Percentiles rank a stretch among this genome's conserved stretches.
Evolutionary conservation across 2,888 invertebrate genomes (phyloP).

Genomic region (Melikaiella ostensackeni): DNA sequence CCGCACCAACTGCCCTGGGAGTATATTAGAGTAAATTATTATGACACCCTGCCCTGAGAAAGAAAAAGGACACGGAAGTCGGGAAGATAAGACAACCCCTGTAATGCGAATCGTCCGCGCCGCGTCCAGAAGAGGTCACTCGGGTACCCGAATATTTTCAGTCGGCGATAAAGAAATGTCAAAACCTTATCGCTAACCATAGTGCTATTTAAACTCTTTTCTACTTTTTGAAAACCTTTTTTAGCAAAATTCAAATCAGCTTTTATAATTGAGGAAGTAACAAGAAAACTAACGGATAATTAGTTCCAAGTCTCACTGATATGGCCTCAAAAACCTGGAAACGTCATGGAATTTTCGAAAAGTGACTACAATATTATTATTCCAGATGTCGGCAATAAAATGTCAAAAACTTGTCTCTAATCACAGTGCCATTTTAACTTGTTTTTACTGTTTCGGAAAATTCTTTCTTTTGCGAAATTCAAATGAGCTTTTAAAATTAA

Average conservation of each 20-base stretch:
- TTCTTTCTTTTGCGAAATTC: no score
- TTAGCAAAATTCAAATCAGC: no score
- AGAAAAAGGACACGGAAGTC: slow-evolving; percentile 55
- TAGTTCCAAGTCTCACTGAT: no score
- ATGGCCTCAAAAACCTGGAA: no score
- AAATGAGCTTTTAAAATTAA: no score
- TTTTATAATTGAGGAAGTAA: no score
- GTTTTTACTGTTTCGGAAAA: no score
- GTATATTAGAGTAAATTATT: slow-evolving; percentile 73
- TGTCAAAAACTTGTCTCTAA: slow-evolving; percentile 43
- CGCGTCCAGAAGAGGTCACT: slow-evolving; percentile 49
- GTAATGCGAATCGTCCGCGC: slow-evolving; percentile 50
- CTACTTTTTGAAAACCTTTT: neutral
- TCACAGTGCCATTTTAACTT: neutral
- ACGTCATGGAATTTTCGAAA: no score
- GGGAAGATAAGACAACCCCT: slow-evolving; percentile 50
- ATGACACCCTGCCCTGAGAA: slow-evolving; percentile 60
- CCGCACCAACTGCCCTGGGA: slow-evolving; percentile 69
- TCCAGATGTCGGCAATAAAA: slow-evolving; percentile 7
- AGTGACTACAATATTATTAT: no score
- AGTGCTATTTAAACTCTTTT: slow-evolving; percentile 18
- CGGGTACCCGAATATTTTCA: slow-evolving; percentile 32
- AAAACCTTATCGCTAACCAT: slow-evolving; percentile 44
- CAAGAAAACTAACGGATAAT: no score
- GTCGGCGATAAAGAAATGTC: slow-evolving; percentile 18